Evolutionary conservation across 2,888 invertebrate genomes (phyloP).

Genomic region (Pammene aurita): DNA sequence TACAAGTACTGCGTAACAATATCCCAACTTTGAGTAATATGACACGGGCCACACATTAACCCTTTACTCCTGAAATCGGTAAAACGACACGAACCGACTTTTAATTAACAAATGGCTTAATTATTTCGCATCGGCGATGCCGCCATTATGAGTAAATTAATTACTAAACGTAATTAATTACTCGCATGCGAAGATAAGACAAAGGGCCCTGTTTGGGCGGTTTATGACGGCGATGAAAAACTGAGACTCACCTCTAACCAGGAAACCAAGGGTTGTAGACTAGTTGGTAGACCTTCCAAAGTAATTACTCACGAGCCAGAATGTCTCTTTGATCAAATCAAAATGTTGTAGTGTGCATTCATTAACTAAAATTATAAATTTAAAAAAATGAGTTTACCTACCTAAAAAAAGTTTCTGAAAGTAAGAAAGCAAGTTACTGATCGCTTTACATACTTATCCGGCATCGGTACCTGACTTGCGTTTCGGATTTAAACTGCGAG

Average conservation of each 20-base stretch:
- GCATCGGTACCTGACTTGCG: too few species aligned
- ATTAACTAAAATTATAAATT: too few species aligned
- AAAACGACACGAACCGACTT: constrained; percentile 46
- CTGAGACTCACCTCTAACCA: background rate
- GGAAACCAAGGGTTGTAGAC: background rate
- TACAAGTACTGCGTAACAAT: constrained; percentile 5
- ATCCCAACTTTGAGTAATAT: constrained; percentile 8
- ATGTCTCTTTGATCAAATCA: too few species aligned
- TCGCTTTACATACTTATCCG: too few species aligned
- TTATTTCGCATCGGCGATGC: constrained; percentile 58
- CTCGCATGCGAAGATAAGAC: constrained; percentile 50
- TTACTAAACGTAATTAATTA: constrained; percentile 70
- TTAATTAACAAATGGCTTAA: constrained; percentile 65
- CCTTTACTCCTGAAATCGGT: constrained; percentile 29
- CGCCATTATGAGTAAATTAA: constrained; percentile 65
- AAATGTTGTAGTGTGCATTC: too few species aligned
- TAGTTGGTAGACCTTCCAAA: background rate
- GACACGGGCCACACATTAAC: constrained; percentile 28
- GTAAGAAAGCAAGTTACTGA: too few species aligned
- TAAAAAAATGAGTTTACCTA: too few species aligned
- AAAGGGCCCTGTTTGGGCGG: constrained; percentile 37
- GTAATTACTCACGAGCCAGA: too few species aligned
- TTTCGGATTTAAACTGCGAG: too few species aligned
- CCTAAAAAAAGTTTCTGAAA: too few species aligned
- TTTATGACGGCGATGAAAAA: constrained; percentile 30